These are phyloP conservation scores for Chionomys nivalis DNA, from an alignment of 2,113 vertebrate species.

Conservation along the genomic window DNA sequence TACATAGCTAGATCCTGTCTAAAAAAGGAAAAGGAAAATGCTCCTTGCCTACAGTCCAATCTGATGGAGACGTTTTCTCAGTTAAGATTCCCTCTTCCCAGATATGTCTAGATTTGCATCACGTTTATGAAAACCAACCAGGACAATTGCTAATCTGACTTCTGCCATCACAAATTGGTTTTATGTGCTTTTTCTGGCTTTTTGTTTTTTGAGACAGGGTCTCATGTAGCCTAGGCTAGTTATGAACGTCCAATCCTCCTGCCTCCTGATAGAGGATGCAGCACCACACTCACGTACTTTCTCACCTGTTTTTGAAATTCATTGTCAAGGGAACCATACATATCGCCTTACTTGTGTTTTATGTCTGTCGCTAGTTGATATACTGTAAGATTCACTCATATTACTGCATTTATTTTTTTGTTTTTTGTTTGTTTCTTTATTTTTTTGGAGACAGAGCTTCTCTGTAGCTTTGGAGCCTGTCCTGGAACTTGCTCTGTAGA, in stretches of 20 bases:
- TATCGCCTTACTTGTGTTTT: neutral
- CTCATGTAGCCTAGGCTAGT: neutral
- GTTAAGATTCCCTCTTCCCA: neutral
- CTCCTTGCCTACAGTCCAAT: neutral
- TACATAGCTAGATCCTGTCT: neutral
- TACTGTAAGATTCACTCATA: neutral
- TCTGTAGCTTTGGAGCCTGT: too few species aligned
- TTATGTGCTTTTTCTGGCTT: neutral
- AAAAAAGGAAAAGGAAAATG: neutral
- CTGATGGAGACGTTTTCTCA: neutral
- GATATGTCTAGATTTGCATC: neutral
- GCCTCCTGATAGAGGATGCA: neutral
- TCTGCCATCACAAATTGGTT: neutral
- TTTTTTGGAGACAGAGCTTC: too few species aligned
- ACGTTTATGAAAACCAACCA: neutral
- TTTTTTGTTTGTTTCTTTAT: too few species aligned
- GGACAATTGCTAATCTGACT: neutral
- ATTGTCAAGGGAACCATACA: neutral
- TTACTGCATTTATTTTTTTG: neutral
- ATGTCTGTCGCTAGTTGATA: neutral
- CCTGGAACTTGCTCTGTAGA: too few species aligned
- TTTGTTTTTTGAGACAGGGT: neutral
- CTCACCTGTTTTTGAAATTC: slow-evolving; percentile 21
- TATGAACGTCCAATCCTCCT: neutral
- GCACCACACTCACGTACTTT: neutral